Conservation (phyloP, 2,113 vertebrate genomes). For the Nerophis lumbriciformis region DNA sequence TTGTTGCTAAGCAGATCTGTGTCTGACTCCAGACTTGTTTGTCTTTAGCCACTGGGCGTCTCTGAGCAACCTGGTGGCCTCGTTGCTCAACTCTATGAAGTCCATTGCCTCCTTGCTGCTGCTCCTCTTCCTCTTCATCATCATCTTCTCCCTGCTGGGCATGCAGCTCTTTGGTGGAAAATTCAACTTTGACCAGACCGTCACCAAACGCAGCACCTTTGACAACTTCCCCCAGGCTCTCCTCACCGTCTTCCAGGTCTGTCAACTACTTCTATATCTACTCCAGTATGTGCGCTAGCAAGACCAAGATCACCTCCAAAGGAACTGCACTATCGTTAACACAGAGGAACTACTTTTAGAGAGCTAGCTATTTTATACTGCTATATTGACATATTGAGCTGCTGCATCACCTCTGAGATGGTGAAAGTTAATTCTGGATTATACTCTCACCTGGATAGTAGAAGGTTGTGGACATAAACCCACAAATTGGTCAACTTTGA, state of each 20-base stretch:
- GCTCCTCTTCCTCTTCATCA: slow-evolving; percentile 99
- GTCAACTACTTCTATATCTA: not conserved
- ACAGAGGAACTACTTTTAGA: no score
- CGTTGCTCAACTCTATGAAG: slow-evolving; percentile 98
- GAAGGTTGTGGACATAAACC: no score
- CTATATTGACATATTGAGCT: no score
- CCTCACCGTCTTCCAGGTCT: slow-evolving; percentile 97
- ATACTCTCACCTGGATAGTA: no score
- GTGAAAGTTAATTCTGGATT: no score
- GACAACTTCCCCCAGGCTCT: slow-evolving; percentile 97
- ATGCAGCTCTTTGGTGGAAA: slow-evolving; percentile 99
- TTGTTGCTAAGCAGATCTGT: no score
- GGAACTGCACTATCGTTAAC: no score
- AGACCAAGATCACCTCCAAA: no score
- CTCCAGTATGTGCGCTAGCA: no score
- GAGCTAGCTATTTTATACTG: no score
- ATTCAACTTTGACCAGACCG: slow-evolving; percentile 98
- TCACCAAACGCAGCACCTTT: slow-evolving; percentile 96
- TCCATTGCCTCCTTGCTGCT: slow-evolving; percentile 96
- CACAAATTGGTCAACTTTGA: no score
- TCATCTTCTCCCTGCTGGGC: slow-evolving; percentile 97
- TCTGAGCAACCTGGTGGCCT: slow-evolving; percentile 96
- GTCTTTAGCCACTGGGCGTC: slow-evolving; percentile 88
- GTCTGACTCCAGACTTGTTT: not conserved
- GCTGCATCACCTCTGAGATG: no score